Evolutionary conservation across 2,797 vertebrate species (phyloP).

Genomic region (Gymnodraco acuticeps): DNA sequence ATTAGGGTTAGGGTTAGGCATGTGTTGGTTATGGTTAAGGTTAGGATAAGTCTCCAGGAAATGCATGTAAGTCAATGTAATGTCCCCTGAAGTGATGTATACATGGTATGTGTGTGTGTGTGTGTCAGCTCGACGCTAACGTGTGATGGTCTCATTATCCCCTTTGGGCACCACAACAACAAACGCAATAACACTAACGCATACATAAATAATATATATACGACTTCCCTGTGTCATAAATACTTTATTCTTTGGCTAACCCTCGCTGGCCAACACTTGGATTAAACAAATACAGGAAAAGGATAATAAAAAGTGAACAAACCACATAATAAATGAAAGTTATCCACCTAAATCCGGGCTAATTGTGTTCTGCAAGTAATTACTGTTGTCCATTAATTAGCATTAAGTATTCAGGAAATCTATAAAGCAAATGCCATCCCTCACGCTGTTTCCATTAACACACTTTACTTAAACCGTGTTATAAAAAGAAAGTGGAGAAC

Average conservation of each 20-base stretch:
- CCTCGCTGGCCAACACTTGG: constrained; percentile 29
- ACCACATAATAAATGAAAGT: constrained; percentile 59
- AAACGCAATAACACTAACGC: constrained; percentile 42
- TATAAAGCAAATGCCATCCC: constrained; percentile 70
- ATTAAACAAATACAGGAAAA: constrained; percentile 32
- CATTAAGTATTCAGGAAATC: constrained; percentile 75
- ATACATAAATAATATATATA: constrained; percentile 34
- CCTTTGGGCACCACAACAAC: constrained; percentile 61
- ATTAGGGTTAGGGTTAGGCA: no score
- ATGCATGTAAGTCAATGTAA: no score
- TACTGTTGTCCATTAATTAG: constrained; percentile 68
- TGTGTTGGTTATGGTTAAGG: no score
- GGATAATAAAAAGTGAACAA: constrained; percentile 47
- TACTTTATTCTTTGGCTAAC: constrained; percentile 34
- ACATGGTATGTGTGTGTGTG: constrained; percentile 4
- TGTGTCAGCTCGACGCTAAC: constrained; percentile 62
- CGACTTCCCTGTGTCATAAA: constrained; percentile 9
- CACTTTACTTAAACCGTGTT: constrained; percentile 54
- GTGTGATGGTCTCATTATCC: constrained; percentile 74
- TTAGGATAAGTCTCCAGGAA: no score
- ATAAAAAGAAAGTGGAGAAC: constrained; percentile 46
- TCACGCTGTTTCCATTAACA: constrained; percentile 74
- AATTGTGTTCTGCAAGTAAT: constrained; percentile 63
- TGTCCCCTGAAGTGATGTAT: no score
- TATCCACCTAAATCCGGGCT: constrained; percentile 54